Conservation (phyloP, 2,113 vertebrate species). For the Sander vitreus region DNA sequence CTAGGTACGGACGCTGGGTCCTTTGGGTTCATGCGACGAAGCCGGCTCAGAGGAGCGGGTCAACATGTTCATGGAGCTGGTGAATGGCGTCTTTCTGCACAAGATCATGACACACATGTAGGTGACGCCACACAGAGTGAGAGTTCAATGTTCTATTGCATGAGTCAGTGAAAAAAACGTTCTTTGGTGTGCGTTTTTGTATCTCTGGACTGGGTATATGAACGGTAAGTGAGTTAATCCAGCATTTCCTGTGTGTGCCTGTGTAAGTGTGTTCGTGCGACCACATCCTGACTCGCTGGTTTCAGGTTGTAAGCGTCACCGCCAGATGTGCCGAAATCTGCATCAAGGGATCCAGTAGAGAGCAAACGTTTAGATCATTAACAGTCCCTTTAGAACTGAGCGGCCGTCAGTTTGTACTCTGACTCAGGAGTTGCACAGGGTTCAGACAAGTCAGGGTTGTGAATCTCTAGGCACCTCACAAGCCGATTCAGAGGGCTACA, state of each 20-base stretch:
- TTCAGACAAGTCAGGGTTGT: neutral
- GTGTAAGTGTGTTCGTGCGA: conserved; percentile 13
- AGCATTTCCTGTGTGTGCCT: conserved; percentile 49
- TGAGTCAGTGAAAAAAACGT: conserved; percentile 1
- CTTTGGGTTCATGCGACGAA: conserved; percentile 57
- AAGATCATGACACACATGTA: conserved; percentile 83
- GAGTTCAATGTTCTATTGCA: neutral
- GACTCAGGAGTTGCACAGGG: neutral
- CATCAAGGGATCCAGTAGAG: neutral
- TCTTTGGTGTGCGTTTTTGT: neutral
- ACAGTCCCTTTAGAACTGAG: neutral
- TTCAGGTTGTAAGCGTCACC: conserved; percentile 59
- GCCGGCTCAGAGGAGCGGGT: conserved; percentile 69
- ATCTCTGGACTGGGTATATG: neutral
- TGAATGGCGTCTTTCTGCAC: conserved; percentile 80
- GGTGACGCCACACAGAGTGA: conserved; percentile 4
- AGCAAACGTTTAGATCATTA: neutral
- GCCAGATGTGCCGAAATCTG: conserved; percentile 63
- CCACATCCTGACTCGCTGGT: conserved; percentile 78
- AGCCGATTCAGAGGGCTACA: no score
- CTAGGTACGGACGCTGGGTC: conserved; percentile 74
- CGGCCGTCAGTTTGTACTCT: neutral
- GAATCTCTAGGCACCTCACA: no score
- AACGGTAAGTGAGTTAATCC: conserved; percentile 26
- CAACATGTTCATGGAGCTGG: conserved; percentile 79